A percentile compares a stretch with the other conserved stretches of the same genome.
These are phyloP conservation scores for Peromyscus aztecus DNA, from an alignment of 2,797 vertebrate species.

Conservation along the genomic window DNA sequence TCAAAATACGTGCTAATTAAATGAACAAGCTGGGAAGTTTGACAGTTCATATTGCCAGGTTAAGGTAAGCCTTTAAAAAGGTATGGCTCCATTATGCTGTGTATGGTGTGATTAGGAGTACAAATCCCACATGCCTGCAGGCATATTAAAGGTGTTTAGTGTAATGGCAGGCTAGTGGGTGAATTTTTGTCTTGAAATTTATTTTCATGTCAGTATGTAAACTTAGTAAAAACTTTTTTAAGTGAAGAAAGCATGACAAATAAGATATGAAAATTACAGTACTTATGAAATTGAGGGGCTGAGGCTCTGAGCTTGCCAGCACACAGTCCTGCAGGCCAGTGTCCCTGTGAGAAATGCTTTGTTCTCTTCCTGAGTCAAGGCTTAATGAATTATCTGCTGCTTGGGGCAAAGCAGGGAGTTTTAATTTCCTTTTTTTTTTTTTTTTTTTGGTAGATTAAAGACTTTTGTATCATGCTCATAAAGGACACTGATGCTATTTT, in stretches of 20 bases:
- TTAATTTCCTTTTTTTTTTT: constrained; percentile 10
- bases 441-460: constrained; percentile 31
- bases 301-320: background rate
- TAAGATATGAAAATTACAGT: background rate
- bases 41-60: background rate
- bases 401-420: constrained; percentile 8
- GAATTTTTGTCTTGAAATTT: constrained; percentile 41
- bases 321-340: background rate
- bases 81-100: background rate
- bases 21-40: background rate
- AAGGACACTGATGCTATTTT: constrained; percentile 52
- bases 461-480: constrained; percentile 61
- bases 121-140: background rate
- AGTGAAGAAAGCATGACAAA: constrained; percentile 18
- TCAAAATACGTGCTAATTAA: constrained; percentile 30
- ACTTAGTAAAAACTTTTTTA: constrained; percentile 28
- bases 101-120: background rate
- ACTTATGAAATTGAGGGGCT: background rate
- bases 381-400: constrained; percentile 41
- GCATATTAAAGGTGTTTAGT: background rate
- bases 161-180: background rate
- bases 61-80: background rate
- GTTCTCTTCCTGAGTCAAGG: background rate
- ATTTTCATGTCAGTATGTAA: constrained; percentile 50
- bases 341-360: background rate